Percentiles rank a stretch among this genome's conserved stretches.
Evolutionary conservation across 1,140 invertebrate genomes (phyloP).

Genomic region (Eulimnadia texana): DNA sequence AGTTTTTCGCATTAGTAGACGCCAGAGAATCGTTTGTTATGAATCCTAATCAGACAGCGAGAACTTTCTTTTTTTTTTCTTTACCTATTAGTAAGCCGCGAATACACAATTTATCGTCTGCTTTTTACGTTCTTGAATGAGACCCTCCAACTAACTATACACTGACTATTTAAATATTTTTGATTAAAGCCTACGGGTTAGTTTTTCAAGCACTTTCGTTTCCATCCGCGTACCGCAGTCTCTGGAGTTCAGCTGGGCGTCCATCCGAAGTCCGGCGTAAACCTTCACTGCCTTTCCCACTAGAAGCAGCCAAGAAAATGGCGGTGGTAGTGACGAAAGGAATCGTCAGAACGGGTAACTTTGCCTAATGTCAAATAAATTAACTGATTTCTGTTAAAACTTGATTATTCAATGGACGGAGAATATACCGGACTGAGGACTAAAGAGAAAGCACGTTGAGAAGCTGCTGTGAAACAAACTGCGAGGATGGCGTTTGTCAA

Average conservation of each 20-base stretch:
- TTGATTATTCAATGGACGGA: background rate
- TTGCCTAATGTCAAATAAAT: no score
- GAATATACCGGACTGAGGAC: conserved; percentile 1
- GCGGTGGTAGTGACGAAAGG: background rate
- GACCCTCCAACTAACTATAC: no score
- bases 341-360: conserved; percentile 6
- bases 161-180: no score
- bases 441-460: background rate
- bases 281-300: background rate
- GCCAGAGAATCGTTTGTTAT: no score
- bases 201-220: background rate
- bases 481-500: background rate
- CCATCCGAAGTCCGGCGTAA: background rate
- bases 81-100: no score
- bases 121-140: no score
- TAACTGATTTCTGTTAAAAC: no score
- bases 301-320: background rate
- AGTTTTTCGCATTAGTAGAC: no score
- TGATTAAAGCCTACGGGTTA: no score
- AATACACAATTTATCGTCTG: no score
- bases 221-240: background rate
- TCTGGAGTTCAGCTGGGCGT: background rate
- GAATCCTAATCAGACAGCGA: no score
- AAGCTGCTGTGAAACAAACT: background rate
- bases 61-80: no score